Percentiles rank a stretch among this genome's conserved stretches.
Evolutionary conservation across 2,113 vertebrate genomes (phyloP).

Genomic region (Crotalus tigris): DNA sequence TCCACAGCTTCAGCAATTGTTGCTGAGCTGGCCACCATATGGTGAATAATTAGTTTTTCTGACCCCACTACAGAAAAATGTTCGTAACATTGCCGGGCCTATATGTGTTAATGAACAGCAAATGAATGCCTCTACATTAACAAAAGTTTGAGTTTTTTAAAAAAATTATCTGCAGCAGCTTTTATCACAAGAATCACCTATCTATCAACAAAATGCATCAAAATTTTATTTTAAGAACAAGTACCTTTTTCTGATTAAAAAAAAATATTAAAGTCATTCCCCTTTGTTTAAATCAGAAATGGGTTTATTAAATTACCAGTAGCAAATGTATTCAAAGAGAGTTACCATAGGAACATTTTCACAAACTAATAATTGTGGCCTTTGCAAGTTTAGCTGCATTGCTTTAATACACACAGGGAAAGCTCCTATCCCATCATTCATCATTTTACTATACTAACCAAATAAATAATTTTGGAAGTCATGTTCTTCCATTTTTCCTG

Average conservation of each 20-base stretch:
- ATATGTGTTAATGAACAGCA: conserved; percentile 77
- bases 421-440: background rate
- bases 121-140: conserved; percentile 89
- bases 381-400: background rate
- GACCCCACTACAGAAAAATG: conserved; percentile 84
- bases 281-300: conserved; percentile 33
- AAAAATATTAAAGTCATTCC: background rate
- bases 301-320: conserved; percentile 24
- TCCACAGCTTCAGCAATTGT: conserved; percentile 77
- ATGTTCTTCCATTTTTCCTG: background rate
- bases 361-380: conserved; percentile 44
- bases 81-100: conserved; percentile 70
- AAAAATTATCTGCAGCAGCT: conserved; percentile 48
- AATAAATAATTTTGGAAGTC: background rate
- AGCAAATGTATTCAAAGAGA: conserved; percentile 13
- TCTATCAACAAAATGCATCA: background rate
- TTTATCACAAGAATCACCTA: conserved; percentile 13
- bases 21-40: conserved; percentile 88
- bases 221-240: conserved; percentile 14
- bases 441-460: background rate
- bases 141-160: conserved; percentile 59
- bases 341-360: conserved; percentile 34
- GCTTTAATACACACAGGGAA: background rate
- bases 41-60: conserved; percentile 97
- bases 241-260: background rate